These are phyloP conservation scores for Mya arenaria DNA, from an alignment of 1,140 invertebrate genomes.

Conservation along the genomic window DNA sequence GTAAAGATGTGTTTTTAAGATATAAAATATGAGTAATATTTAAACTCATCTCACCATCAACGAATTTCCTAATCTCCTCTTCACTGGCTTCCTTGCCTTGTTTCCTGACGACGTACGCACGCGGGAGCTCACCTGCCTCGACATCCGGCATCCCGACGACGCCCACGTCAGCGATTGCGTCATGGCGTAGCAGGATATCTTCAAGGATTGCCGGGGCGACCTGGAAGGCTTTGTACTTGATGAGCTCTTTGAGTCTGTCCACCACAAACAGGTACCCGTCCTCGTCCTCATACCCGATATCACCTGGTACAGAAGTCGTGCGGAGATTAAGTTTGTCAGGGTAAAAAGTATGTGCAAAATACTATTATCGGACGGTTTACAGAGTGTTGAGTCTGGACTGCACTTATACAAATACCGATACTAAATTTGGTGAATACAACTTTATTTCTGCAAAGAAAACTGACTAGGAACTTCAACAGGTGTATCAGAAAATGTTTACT, in stretches of 20 bases:
- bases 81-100: conserved; percentile 67
- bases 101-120: conserved; percentile 88
- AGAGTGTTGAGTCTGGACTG: too few species aligned
- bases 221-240: conserved; percentile 95
- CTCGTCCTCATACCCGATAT: conserved; percentile 74
- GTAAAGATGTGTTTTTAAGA: too few species aligned
- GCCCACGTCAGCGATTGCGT: conserved; percentile 89
- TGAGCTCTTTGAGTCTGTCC: conserved; percentile 93
- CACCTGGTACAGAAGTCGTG: conserved; percentile 56
- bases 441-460: too few species aligned
- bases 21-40: too few species aligned
- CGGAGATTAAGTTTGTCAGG: too few species aligned
- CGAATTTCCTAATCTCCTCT: conserved; percentile 50
- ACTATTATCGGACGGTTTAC: too few species aligned
- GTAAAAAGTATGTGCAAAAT: too few species aligned
- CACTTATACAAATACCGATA: too few species aligned
- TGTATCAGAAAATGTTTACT: too few species aligned
- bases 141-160: conserved; percentile 90
- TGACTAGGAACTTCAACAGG: too few species aligned
- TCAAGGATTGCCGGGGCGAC: conserved; percentile 94
- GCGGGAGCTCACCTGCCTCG: conserved; percentile 88
- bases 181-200: conserved; percentile 88
- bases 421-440: too few species aligned
- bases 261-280: conserved; percentile 84
- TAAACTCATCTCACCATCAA: conserved; percentile 70